Evolutionary conservation across 2,797 vertebrate species (phyloP), one percentile per base, ranked within the genome.

Genomic region (Cetoscarus ocellatus): DNA sequence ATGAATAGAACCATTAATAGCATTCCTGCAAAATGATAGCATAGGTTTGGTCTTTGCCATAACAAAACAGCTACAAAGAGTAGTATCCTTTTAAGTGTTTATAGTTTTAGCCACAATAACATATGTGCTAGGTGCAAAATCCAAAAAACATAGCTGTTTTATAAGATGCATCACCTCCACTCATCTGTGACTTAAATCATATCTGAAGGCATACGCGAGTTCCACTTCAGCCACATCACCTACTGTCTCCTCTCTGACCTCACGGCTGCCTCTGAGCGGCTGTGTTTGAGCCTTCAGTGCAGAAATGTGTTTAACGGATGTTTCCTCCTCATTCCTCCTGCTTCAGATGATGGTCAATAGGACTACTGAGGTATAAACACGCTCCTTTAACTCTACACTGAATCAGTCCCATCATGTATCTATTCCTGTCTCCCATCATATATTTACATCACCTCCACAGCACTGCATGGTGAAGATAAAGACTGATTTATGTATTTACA

Each of bases 321-420:
- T 96, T 95, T 95, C 95, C 95, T 94, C 92, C 93, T 93, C 88
- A 77, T 91, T 90, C 92, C 89, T 83, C 91, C 95, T 92, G 96
- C 96, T 90, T 93, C 98, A 99, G 98, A 99, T 99, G 98, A 99
- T 99, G 98, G 98, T 99, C 96, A 99, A 99, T 97, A 99, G 98
- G 94, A 99, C 98, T 83, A 99, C 98, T 61, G 98, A 99, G 98
- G 98, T 99, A 99, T 92, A 94, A 91, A 92, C 88, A 79, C 47
- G 55, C 83, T 82, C 81, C 87, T 80, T 61, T 71, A 70, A 84
- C 35, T 67, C 67, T 78, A 62, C 73, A 69, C 77, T 84, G 59
- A 65, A 27, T 73, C 53, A 43, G 50, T 61, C 58, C 53, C 77
- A 57, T 82, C 60, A 10, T 82, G 62, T 18, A 14, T 66, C 52